Base-by-base conservation (phyloP, 1,140 invertebrate genomes). In the Euschistus heros region DNA sequence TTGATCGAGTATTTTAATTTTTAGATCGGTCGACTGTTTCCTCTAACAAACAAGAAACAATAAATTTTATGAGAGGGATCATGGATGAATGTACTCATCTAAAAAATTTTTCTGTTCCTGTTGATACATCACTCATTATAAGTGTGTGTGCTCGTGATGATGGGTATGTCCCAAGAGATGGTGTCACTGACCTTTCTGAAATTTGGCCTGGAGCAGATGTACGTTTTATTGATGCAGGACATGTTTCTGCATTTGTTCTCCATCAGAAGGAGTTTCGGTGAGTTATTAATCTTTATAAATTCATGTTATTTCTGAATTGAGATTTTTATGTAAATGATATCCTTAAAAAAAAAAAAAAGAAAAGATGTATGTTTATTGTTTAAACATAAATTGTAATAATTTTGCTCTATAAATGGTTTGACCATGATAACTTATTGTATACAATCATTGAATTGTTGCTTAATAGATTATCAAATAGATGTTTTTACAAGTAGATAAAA, bases 61-160 rank as follows among this genome's bases (percentile, higher is more conserved):
- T 94, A 13, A 87, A 92, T 75, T 98, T 98, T 74, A 98, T 99
- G 96, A 80, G 89, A 26, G 94, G 94, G 0, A 86, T 99, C 67
- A 98, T 98, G 96, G 95, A 99, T 73, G 93, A 98, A 76, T 98
- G 92, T 74, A 99, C 97, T 2, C 94, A 97, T 77, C 77, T 99
- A 2, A 89, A 84, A 65, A 96, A 98, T 76, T 99, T 95, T 73
- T 87, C 89, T 15, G 76, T 85, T 6, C 88, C 88, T 0, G 84
- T 86, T 24, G 94, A 97, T 74, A 89, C 91, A 2, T 85, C 86
- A 14, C 76, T 95, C 18, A 88, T 93, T 67, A 92, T 89, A 70
- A 82, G 88, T 15, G 86, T 95, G 6, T 89, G 91, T 71, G 92
- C 92, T 0, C 85, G 84, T 70, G 82, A 92, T 66, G 94, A 98